Conservation (phyloP, 2,113 vertebrate genomes). For the Vulpes lagopus region DNA sequence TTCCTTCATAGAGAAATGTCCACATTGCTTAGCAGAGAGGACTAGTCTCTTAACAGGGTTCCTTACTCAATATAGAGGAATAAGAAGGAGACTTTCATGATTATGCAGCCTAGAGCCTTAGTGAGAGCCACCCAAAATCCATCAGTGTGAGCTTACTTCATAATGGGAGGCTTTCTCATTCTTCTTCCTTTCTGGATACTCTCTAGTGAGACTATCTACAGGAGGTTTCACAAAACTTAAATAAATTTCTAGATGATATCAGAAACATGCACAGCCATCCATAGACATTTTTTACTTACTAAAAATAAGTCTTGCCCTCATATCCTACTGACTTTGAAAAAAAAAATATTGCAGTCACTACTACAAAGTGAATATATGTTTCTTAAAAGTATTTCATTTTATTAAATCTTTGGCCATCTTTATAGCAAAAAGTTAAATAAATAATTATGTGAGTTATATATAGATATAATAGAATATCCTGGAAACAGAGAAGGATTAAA, state of each 20-base stretch:
- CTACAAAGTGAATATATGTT: not conserved
- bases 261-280: not conserved
- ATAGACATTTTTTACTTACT: not conserved
- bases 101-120: not conserved
- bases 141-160: not conserved
- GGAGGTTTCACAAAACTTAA: not conserved
- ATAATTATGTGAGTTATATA: not conserved
- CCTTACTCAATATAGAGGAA: not conserved
- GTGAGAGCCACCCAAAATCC: not conserved
- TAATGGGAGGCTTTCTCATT: not conserved
- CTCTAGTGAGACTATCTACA: not conserved
- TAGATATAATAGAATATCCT: not conserved
- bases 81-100: not conserved
- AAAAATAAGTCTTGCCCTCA: not conserved
- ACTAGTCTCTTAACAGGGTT: not conserved
- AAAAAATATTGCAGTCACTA: not conserved
- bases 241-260: not conserved
- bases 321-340: not conserved
- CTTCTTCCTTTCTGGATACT: not conserved
- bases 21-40: not conserved
- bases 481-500: slow-evolving; percentile 14
- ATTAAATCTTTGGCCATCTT: slow-evolving; percentile 12
- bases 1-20: not conserved
- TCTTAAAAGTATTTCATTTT: not conserved
- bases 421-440: slow-evolving; percentile 34